Base-by-base conservation (phyloP, 1,140 invertebrate species). In the Centruroides vittatus region DNA sequence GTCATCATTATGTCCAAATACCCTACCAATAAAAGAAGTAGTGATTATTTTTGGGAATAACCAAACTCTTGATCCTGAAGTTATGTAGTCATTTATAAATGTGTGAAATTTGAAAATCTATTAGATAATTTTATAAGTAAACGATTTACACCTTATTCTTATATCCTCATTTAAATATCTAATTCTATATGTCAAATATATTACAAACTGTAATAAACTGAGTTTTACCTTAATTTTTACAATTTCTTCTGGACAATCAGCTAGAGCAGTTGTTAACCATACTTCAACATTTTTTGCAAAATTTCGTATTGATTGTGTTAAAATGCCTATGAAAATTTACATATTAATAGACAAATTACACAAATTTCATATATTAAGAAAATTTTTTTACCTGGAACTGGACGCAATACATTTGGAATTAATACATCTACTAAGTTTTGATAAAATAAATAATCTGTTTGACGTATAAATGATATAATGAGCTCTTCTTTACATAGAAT, bases 391-490 rank as follows among this genome's bases (percentile, higher is more conserved):
- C 84, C 88, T 62, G 93, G 93, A 71, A 97, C 95, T 23, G 91
- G 91, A 67, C 90, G 81, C 46, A 98, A 78, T 55, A 98, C 92
- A 78, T 98, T 93, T 8, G 94, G 93, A 75, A 98, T 89, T 48
- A 98, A 81, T 67, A 97, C 86, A 75, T 95, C 89, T 9, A 97
- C 92, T 62, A 96, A 81, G 73, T 91, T 89, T 76, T 98, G 94
- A 78, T 98, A 98, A 76, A 98, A 95, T 59, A 83, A 81, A 73
- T 91, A 86, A 78, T 98, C 96, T 47, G 91, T 88, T 63, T 79
- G 79, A 54, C 83, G 80, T 56, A 89, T 81, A 75, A 82, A 90
- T 62, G 82, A 78, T 68, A 57, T 62, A 58, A 64, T 66, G 56
- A 53, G 66, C 66, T 64, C 56, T 48, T 34, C 12, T 3, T 35